These are phyloP conservation scores for Rhopalosiphum padi DNA, from an alignment of 1,140 invertebrate genomes.

Conservation along the genomic window DNA sequence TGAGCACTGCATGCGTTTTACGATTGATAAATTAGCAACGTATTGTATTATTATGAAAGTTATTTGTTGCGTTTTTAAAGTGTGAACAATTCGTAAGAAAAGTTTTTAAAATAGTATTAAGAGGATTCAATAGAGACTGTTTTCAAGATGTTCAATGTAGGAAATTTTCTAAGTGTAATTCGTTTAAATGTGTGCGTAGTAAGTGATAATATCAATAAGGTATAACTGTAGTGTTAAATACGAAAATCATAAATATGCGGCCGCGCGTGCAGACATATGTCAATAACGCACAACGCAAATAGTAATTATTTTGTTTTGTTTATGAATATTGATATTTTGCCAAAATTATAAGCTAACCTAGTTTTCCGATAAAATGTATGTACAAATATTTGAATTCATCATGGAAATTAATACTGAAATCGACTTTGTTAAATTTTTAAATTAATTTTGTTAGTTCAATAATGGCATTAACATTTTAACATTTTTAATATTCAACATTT, in stretches of 20 bases:
- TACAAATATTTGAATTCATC: too few relatives aligned
- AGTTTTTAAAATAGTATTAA: neutral
- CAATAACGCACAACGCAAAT: neutral
- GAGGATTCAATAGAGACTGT: neutral
- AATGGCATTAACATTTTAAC: too few relatives aligned
- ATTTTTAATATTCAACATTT: too few relatives aligned
- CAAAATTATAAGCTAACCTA: too few relatives aligned
- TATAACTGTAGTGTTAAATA: neutral
- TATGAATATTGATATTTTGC: too few relatives aligned
- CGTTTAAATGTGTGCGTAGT: neutral
- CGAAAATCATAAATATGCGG: neutral
- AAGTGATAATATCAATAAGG: neutral
- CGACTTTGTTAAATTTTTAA: too few relatives aligned
- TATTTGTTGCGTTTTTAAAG: neutral
- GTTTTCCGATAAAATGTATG: too few relatives aligned
- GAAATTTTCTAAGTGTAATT: neutral
- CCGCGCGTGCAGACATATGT: neutral
- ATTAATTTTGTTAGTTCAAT: too few relatives aligned
- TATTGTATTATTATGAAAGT: neutral
- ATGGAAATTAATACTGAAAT: too few relatives aligned
- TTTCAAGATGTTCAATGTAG: neutral
- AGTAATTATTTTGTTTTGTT: neutral
- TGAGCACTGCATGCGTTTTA: neutral
- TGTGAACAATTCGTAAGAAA: neutral
- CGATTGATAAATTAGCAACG: neutral